Base-by-base conservation (phyloP, 2,797 vertebrate genomes). In the Pipistrellus nathusii region DNA sequence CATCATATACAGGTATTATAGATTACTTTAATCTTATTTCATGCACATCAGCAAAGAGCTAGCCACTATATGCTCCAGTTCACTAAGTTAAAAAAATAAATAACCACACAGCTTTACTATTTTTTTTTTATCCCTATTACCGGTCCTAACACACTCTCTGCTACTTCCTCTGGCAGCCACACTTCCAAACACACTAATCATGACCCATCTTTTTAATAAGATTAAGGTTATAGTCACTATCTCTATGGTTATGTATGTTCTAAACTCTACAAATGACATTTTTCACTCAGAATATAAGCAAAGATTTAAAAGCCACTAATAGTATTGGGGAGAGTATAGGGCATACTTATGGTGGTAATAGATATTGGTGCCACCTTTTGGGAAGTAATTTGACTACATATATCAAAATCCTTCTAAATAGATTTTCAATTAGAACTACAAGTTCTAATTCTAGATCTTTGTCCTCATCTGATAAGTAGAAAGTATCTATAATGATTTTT, bases 191-290 rank as follows among this genome's bases (percentile, higher is more conserved):
- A 59, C 6, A 11, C 20, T 41, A 41, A 41, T 41, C 41, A 71
- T 1, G 11, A 48, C 25, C 23, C 64, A 88, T 82, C 59, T 88
- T 71, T 38, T 91, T 86, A 78, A 82, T 92, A 91, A 88, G 93
- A 90, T 82, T 77, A 73, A 55, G 35, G 11, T 38, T 55, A 8
- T 9, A 86, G 68, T 77, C 5, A 53, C 18, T 32, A 0, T 87
- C 76, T 84, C 6, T 73, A 59, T 41, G 62, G 18, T 46, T 55
- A 83, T 51, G n/a, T 41, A 55, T 68, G 89, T 91, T 85, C 51
- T 27, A 85, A 84, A 20, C 3, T 85, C 59, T 77, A n/a, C 38
- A 83, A 85, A 35, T 73, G 64, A 87, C 17, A 59, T 64, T 87
- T 93, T 87, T 48, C 51, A 77, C 41, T 89, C 15, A 23, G 11